Conservation (phyloP, 2,113 vertebrate genomes). For the Engystomops pustulosus region DNA sequence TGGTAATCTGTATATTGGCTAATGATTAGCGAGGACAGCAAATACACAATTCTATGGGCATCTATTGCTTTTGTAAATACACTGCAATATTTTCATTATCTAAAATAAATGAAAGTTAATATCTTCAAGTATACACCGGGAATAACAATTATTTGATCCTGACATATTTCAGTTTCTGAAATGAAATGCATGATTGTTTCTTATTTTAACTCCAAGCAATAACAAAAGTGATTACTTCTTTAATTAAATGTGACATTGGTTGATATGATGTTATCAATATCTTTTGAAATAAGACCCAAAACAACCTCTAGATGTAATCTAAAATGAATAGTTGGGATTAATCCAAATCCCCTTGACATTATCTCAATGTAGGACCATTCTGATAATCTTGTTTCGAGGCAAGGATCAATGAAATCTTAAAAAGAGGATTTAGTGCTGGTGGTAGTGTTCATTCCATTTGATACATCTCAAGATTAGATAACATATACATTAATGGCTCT, state of each 20-base stretch:
- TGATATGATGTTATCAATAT: conserved; percentile 66
- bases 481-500: conserved; percentile 59
- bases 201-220: conserved; percentile 51
- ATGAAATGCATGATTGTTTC: conserved; percentile 46
- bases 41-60: too few relatives aligned
- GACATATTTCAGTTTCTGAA: conserved; percentile 29
- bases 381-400: conserved; percentile 76
- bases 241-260: conserved; percentile 70
- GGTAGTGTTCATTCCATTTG: conserved; percentile 70
- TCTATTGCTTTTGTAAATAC: too few relatives aligned
- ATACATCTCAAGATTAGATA: conserved; percentile 63
- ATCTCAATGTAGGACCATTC: conserved; percentile 70
- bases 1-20: too few relatives aligned
- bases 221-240: conserved; percentile 68
- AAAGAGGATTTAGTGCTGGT: conserved; percentile 73
- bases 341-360: conserved; percentile 70
- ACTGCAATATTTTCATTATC: background rate
- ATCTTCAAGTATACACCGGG: conserved; percentile 16
- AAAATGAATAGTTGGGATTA: conserved; percentile 75
- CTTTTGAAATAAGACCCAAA: conserved; percentile 61
- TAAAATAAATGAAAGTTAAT: conserved; percentile 1
- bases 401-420: conserved; percentile 76
- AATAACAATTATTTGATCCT: conserved; percentile 20
- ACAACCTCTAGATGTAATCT: conserved; percentile 75
- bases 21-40: too few relatives aligned